Evolutionary conservation across 2,797 vertebrate genomes (phyloP).

Genomic region (Diplodus sargus): DNA sequence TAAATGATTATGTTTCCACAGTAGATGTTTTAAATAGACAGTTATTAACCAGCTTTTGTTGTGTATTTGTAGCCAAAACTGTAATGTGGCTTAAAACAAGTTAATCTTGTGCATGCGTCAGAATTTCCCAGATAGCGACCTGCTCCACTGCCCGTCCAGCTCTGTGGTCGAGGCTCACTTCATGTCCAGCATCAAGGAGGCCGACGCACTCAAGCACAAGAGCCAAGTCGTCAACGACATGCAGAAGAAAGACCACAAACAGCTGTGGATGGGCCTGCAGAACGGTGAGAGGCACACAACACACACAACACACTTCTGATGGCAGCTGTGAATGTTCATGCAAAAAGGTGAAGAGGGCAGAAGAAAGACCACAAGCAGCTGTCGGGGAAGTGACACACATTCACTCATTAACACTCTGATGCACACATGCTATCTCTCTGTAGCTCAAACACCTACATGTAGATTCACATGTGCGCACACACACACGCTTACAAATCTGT

Average conservation of each 20-base stretch:
- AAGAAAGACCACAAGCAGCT: conserved; percentile 93
- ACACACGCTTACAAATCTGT: background rate
- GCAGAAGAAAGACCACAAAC: conserved; percentile 99
- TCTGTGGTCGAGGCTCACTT: conserved; percentile 97
- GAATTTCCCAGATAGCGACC: conserved; percentile 95
- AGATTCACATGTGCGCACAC: background rate
- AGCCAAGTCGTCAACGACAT: conserved; percentile 99
- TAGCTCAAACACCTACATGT: conserved; percentile 23
- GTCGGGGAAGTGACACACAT: conserved; percentile 83
- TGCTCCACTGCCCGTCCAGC: conserved; percentile 94
- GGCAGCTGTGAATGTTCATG: conserved; percentile 25
- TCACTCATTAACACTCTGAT: conserved; percentile 40
- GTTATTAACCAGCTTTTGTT: background rate
- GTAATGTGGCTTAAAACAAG: background rate
- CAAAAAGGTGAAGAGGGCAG: conserved; percentile 41
- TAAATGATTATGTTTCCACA: background rate
- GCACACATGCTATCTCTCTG: conserved; percentile 20
- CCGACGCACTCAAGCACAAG: conserved; percentile 99
- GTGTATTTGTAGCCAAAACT: background rate
- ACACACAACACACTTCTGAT: background rate
- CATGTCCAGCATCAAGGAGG: conserved; percentile 99
- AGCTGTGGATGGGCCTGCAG: conserved; percentile 99
- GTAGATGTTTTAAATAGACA: background rate
- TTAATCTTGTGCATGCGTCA: conserved; percentile 63
- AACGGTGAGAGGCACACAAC: conserved; percentile 86